Base-by-base conservation (phyloP, 2,888 invertebrate genomes). In the Hypena proboscidalis region DNA sequence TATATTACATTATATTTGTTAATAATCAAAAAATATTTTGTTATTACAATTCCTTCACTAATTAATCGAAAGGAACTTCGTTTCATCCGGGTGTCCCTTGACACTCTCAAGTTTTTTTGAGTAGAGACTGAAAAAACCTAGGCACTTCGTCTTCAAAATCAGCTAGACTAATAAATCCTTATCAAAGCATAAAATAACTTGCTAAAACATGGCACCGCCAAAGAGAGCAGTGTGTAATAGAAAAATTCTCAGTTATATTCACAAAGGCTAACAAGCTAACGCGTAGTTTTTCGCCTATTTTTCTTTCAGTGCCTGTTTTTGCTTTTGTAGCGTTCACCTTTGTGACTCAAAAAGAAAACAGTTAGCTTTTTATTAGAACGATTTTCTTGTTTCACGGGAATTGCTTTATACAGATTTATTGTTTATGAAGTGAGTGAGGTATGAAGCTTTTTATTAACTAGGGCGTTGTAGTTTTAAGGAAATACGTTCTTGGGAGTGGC, bases 181-280 rank as follows among this genome's bases (percentile, higher is more conserved):
- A n/a, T n/a, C n/a, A n/a, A n/a, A 25, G 11, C 14, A 26, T 13
- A 26, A 1, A 3, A 31, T 11, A 20, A 13, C 11, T 14, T 14
- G 13, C 14, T 5, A 14, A 35, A 22, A 41, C 19, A 32, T 19
- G 17, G 30, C 30, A 22, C 31, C 3, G 17, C 21, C 22, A 26
- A 35, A 21, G 21, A 40, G 6, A 40, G 27, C 27, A 22, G 19
- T 15, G 26, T 27, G 6, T 34, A 58, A 20, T 20, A 14, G 33
- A 41, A 27, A 45, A 50, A 52, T 33, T 48, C 35, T 9, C 40
- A 32, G 47, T 21, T n/a, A 27, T 14, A 33, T 41, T 43, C 35
- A 46, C 58, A 62, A 62, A 62, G 56, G 51, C 25, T 10, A 69
- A 61, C 59, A 67, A 64, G 67, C 66, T 54, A 67, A 70, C 68